Percentiles rank a stretch among this genome's conserved stretches.
Conservation (phyloP, 2,888 invertebrate genomes). For the Drosophila ezoana region DNA sequence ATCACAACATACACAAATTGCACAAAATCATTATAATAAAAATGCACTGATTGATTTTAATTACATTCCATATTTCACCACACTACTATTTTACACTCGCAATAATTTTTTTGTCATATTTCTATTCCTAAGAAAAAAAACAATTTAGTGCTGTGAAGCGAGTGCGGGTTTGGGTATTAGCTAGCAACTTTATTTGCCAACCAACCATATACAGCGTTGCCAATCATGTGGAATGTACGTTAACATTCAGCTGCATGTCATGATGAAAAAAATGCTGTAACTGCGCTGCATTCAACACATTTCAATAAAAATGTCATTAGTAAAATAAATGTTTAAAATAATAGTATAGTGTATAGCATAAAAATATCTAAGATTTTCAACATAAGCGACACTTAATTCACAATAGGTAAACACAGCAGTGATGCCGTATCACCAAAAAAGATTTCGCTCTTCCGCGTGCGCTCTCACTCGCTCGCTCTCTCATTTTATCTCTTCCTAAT, state of each 20-base stretch:
- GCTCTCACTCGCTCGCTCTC: neutral
- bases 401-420: neutral
- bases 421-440: constrained; percentile 25
- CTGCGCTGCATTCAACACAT: neutral
- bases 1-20: neutral
- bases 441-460: neutral
- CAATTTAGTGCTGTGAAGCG: neutral
- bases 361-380: too few relatives aligned
- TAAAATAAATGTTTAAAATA: neutral
- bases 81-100: neutral
- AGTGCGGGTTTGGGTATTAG: constrained; percentile 21
- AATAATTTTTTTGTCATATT: neutral
- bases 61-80: neutral
- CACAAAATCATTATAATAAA: neutral
- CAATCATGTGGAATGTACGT: neutral
- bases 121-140: neutral
- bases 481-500: neutral
- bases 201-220: constrained; percentile 7
- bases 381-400: neutral
- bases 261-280: neutral
- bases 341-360: neutral
- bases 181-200: constrained; percentile 20
- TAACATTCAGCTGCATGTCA: neutral
- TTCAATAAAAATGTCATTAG: neutral
- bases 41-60: neutral